Evolutionary conservation across 2,888 invertebrate species (phyloP), one percentile per base, ranked within the genome.

Genomic region (Zhuqinia jingwanae): DNA sequence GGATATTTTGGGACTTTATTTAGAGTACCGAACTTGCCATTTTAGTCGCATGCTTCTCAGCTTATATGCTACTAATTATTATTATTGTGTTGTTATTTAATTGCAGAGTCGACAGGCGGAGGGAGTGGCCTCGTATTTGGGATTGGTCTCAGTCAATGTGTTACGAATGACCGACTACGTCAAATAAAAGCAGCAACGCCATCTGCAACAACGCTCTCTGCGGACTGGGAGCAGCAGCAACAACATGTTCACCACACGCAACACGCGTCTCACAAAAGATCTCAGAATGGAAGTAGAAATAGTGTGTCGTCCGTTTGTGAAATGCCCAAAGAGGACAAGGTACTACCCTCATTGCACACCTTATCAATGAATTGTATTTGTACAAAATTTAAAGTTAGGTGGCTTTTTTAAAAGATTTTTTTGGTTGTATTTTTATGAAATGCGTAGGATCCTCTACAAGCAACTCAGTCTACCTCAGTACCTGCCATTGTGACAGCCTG

Each of bases 401-500:
- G 58, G 20, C 15, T n/a, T n/a, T n/a, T n/a, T n/a, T n/a, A n/a
- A n/a, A n/a, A n/a, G n/a, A n/a, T n/a, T n/a, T n/a, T n/a, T n/a
- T n/a, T n/a, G n/a, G n/a, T n/a, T n/a, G n/a, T n/a, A n/a, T n/a
- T n/a, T n/a, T n/a, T n/a, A n/a, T n/a, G n/a, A n/a, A n/a, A n/a
- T n/a, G n/a, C n/a, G n/a, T n/a, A n/a, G n/a, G 85, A 85, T 30
- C 56, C 58, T 2, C 30, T 73, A 13, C 77, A 73, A n/a, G 68
- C 77, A 15, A 50, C 78, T 13, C 78, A 56, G 20, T 45, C 79
- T 10, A 20, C 53, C 17, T 93, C 94, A 84, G 96, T 98, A 17
- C 98, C 98, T 0, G 94, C 94, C 36, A 94, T 98, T 89, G 95
- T 98, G 53, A 94, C 94, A 84, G 95, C 95, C 89, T 98, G 98